Conservation (phyloP, 1,140 invertebrate genomes). For the Platorchestia sp. region DNA sequence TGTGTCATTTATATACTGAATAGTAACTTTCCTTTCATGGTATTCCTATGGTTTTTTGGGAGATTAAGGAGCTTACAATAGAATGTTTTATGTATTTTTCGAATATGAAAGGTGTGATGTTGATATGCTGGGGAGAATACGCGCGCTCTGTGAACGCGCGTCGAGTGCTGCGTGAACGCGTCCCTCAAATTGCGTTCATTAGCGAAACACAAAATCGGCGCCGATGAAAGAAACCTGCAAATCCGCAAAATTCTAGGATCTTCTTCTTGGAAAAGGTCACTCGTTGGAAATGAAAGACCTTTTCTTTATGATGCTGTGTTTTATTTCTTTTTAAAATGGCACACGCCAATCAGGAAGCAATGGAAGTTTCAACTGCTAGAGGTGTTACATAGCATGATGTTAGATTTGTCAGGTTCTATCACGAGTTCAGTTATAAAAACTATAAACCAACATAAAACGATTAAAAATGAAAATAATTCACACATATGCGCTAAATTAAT, state of each 20-base stretch:
- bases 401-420: not conserved
- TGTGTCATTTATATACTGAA: not conserved
- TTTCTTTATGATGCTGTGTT: not conserved
- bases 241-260: not conserved
- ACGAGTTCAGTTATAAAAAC: not conserved
- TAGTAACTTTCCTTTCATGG: not conserved
- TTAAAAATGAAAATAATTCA: not conserved
- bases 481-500: too few species aligned
- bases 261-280: not conserved
- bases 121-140: not conserved
- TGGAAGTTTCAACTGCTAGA: not conserved
- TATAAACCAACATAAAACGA: not conserved
- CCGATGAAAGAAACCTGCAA: slow-evolving; percentile 1
- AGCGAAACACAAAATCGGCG: slow-evolving; percentile 43
- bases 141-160: not conserved
- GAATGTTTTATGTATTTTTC: not conserved
- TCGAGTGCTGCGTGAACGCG: slow-evolving; percentile 5
- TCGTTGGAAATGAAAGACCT: not conserved
- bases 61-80: not conserved
- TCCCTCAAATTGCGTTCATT: slow-evolving; percentile 41
- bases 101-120: not conserved
- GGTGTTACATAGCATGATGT: not conserved
- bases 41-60: not conserved
- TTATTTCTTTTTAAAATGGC: not conserved
- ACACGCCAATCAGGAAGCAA: not conserved